A percentile compares a stretch with the other conserved stretches of the same genome.
These are phyloP conservation scores for Acyrthosiphon pisum DNA, from an alignment of 1,140 invertebrate genomes.

Conservation along the genomic window DNA sequence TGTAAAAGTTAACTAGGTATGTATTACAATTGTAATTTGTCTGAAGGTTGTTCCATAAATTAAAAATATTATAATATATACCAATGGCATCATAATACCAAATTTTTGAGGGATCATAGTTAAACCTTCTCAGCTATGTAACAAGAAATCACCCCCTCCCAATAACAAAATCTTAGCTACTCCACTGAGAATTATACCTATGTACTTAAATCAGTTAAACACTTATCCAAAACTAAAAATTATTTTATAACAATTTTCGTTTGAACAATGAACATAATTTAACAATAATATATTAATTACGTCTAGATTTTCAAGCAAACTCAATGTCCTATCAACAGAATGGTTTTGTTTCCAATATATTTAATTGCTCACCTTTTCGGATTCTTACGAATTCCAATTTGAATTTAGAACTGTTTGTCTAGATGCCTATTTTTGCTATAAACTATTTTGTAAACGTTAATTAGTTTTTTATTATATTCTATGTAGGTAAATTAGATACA, in stretches of 20 bases:
- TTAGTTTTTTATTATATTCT: background rate
- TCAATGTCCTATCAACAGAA: background rate
- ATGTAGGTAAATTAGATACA: background rate
- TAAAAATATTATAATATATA: background rate
- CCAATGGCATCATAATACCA: background rate
- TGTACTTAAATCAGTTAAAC: background rate
- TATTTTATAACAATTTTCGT: background rate
- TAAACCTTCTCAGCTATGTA: background rate
- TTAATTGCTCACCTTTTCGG: background rate
- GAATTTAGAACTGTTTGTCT: too few species aligned
- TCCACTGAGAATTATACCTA: background rate
- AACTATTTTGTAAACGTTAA: background rate
- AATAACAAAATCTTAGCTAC: background rate
- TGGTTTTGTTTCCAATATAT: background rate
- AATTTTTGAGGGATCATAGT: background rate
- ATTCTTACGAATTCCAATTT: background rate
- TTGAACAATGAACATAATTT: background rate
- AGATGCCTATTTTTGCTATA: background rate
- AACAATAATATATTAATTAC: too few species aligned
- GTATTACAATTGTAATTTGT: background rate
- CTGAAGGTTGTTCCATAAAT: background rate
- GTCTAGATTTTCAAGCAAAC: background rate
- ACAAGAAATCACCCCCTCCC: background rate
- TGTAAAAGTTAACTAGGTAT: background rate
- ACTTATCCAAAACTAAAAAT: background rate